A percentile compares a stretch with the other conserved stretches of the same genome.
Conservation (phyloP, 2,113 vertebrate genomes). For the Pangasianodon hypophthalmus region DNA sequence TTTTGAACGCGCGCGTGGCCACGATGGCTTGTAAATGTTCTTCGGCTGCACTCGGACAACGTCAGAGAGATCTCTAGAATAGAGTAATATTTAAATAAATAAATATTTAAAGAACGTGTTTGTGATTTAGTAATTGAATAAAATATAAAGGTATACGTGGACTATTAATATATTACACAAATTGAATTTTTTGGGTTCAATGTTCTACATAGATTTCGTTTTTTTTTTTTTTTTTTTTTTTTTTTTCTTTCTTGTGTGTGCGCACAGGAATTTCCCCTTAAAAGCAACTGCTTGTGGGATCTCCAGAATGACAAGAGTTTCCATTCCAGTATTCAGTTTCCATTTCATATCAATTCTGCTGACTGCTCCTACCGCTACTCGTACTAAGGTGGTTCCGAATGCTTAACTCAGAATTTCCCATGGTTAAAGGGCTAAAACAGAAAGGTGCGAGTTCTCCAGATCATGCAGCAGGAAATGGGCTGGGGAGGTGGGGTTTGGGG, state of each 20-base stretch:
- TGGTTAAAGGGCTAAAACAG: not conserved
- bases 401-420: not conserved
- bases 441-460: not conserved
- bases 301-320: slow-evolving; percentile 23
- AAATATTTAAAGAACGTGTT: not conserved
- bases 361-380: not conserved
- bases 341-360: not conserved
- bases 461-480: not conserved
- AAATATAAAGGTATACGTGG: not conserved
- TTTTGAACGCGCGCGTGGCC: slow-evolving; percentile 8
- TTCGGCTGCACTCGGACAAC: too few relatives aligned
- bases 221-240: not conserved
- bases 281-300: not conserved
- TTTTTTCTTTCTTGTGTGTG: not conserved
- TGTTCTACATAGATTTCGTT: too few relatives aligned
- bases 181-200: too few relatives aligned
- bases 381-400: not conserved
- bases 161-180: not conserved
- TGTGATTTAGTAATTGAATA: too few relatives aligned
- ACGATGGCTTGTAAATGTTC: not conserved
- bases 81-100: not conserved
- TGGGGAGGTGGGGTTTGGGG: too few relatives aligned
- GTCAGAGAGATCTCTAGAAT: not conserved
- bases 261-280: not conserved
- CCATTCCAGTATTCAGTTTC: not conserved